Evolutionary conservation across 2,113 vertebrate species (phyloP).

Genomic region (Chiloscyllium plagiosum): DNA sequence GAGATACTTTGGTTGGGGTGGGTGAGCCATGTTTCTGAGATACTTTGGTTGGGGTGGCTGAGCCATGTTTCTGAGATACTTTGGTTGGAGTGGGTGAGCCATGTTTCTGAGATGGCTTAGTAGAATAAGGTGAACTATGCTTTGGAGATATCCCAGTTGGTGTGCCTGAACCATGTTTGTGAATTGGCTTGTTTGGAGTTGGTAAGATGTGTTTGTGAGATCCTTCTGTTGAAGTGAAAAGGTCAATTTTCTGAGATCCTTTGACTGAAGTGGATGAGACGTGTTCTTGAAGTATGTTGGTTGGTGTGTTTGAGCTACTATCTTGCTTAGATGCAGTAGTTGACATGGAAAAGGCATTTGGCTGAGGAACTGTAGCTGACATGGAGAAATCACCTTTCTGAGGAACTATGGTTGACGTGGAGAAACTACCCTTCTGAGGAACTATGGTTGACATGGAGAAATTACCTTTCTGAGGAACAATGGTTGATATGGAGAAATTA

Average conservation of each 20-base stretch:
- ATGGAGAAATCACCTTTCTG: too few species aligned
- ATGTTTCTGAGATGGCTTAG: not conserved
- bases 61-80: not conserved
- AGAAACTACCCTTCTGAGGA: not conserved
- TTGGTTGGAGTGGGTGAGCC: not conserved
- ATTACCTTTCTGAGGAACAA: not conserved
- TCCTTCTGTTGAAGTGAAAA: not conserved
- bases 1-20: not conserved
- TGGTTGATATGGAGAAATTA: not conserved
- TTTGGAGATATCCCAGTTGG: not conserved
- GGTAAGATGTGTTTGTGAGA: not conserved
- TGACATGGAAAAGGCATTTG: not conserved
- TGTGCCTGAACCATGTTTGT: not conserved
- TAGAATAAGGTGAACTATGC: not conserved
- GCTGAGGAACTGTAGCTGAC: not conserved
- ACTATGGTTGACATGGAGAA: not conserved
- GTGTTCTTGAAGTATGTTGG: not conserved
- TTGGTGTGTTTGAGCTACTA: not conserved
- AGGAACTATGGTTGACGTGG: too few species aligned
- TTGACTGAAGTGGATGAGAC: not conserved
- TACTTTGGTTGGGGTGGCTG: not conserved
- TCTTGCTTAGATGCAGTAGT: too few species aligned
- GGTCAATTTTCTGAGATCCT: not conserved
- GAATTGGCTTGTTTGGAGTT: not conserved
- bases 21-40: not conserved